Evolutionary conservation across 1,140 invertebrate species (phyloP).

Genomic region (Drosophila eugracilis): DNA sequence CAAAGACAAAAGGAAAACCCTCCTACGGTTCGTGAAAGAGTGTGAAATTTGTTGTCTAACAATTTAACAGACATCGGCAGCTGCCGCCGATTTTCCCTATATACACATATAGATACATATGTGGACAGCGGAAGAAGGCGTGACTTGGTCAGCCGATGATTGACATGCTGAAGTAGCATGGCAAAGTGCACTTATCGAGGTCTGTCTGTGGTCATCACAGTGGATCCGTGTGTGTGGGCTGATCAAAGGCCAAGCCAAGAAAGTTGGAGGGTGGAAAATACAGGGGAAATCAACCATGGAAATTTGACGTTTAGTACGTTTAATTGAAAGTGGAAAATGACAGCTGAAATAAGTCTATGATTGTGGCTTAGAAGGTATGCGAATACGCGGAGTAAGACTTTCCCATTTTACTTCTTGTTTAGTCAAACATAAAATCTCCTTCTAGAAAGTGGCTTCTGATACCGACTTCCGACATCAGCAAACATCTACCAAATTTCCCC

Average conservation of each 20-base stretch:
- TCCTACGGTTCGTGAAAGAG: slow-evolving; percentile 32
- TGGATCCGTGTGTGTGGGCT: slow-evolving; percentile 31
- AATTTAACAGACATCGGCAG: slow-evolving; percentile 49
- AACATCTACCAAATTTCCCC: background rate
- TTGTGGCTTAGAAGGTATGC: background rate
- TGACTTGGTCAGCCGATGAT: slow-evolving; percentile 53
- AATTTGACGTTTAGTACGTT: slow-evolving; percentile 7
- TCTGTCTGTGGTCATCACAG: slow-evolving; percentile 10
- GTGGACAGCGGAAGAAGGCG: slow-evolving; percentile 40
- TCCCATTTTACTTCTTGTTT: too few species aligned
- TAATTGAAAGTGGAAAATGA: slow-evolving; percentile 36
- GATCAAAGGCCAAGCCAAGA: slow-evolving; percentile 13
- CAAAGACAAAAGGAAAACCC: slow-evolving; percentile 47
- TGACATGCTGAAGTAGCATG: slow-evolving; percentile 24
- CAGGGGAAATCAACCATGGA: slow-evolving; percentile 23
- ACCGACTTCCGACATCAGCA: too few species aligned
- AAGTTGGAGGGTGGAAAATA: slow-evolving; percentile 20
- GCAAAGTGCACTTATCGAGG: slow-evolving; percentile 40
- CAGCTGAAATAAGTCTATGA: slow-evolving; percentile 18
- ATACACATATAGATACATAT: background rate
- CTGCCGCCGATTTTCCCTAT: slow-evolving; percentile 41
- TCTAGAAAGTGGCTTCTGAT: background rate
- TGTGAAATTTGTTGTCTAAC: slow-evolving; percentile 47
- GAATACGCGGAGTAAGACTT: background rate
- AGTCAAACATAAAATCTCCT: background rate